phyloP scores from a whole-genome alignment of 2,113 vertebrate species.

The Carlito syrichta region DNA sequence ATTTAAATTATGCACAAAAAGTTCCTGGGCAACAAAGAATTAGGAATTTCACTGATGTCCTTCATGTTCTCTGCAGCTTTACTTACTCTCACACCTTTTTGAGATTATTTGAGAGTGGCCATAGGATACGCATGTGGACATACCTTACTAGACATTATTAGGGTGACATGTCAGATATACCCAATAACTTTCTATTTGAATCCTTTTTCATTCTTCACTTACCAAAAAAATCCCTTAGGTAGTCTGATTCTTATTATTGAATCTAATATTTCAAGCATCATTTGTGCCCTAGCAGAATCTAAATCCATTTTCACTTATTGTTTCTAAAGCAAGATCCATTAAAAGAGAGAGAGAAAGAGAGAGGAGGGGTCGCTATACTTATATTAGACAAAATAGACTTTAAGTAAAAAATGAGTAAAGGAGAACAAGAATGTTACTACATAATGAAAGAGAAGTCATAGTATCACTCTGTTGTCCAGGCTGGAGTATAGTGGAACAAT shows the following conservation, averaged over 20 bases:
- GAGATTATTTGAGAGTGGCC: neutral
- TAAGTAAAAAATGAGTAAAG: neutral
- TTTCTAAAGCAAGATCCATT: slow-evolving; percentile 45
- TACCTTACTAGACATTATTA: neutral
- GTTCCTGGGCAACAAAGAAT: neutral
- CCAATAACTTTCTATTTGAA: neutral
- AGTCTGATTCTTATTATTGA: neutral
- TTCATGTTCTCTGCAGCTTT: neutral
- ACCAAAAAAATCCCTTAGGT: neutral
- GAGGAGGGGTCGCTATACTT: neutral
- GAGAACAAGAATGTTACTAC: no score
- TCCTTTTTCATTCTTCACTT: slow-evolving; percentile 38
- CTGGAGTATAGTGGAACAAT: no score
- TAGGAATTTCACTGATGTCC: neutral
- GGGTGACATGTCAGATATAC: neutral
- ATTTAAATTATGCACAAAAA: neutral
- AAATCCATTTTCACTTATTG: slow-evolving; percentile 33
- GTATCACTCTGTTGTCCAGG: no score
- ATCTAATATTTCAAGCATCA: slow-evolving; percentile 35
- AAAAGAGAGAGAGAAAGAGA: no score
- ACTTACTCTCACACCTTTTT: neutral
- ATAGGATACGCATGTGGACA: neutral
- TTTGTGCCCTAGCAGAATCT: slow-evolving; percentile 20
- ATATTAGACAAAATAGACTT: neutral
- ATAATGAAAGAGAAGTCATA: no score